Base-by-base conservation (phyloP, 2,113 vertebrate species). In the Panthera uncia region DNA sequence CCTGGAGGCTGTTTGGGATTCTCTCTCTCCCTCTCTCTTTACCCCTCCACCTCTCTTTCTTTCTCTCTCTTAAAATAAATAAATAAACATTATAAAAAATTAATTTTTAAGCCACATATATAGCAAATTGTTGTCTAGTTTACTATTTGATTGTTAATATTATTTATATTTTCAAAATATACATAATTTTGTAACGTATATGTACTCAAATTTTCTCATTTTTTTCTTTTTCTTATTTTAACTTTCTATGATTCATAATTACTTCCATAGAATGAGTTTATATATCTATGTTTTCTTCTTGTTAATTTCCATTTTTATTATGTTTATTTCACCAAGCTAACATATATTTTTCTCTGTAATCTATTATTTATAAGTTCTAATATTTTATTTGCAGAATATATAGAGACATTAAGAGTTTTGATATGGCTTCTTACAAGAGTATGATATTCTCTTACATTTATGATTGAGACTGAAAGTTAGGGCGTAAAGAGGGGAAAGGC, bases 301-400 rank as follows among this genome's bases (percentile, higher is more conserved):
- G 2, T 73, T 94, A 38, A 73, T 79, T 71, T 65, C 1, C 16
- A 73, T 45, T 57, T 68, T 61, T 86, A 79, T 65, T 7, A 68
- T 91, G 61, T 85, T 90, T n/a, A 80, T 57, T 84, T 89, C 15
- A 80, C 7, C 38, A 83, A 88, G 18, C 63, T 82, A 74, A 61
- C 33, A 41, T 33, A 41, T 41, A n/a, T 80, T 79, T 84, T 85
- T 85, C 8, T 85, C 27, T 88, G 1, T 89, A 74, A 68, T 11
- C 2, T 69, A 92, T 5, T 95, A 31, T 45, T 80, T 63, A 16
- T 89, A 15, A 73, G 18, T 89, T 91, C 2, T 76, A 38, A 21
- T 79, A 45, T 36, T 61, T 74, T 45, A 57, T 68, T 91, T 7
- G 55, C 18, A 31, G 16, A 36, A 55, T 87, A 73, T 36, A 69